phyloP scores from a whole-genome alignment of 2,888 invertebrate genomes.

The Rugalucina vietnamica region DNA sequence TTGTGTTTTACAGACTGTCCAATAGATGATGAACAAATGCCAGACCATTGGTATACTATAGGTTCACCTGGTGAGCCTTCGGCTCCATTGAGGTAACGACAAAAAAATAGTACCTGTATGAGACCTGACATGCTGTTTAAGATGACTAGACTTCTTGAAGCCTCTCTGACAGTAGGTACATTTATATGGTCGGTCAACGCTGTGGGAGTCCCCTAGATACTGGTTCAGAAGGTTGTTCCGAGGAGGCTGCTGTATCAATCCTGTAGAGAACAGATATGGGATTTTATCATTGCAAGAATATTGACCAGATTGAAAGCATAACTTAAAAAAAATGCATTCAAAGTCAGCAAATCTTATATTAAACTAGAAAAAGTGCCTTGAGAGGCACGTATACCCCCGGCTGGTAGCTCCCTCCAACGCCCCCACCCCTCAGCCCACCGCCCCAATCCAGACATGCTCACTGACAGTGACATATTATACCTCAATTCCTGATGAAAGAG shows the following conservation, averaged over 20 bases:
- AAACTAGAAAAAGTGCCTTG: no score
- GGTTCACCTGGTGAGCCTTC: no score
- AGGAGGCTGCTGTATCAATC: conserved; percentile 83
- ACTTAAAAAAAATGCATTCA: background rate
- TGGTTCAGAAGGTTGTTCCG: conserved; percentile 74
- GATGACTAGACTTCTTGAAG: conserved; percentile 86
- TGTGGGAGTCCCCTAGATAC: conserved; percentile 76
- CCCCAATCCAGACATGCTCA: no score
- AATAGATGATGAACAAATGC: no score
- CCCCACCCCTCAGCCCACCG: no score
- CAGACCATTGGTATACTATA: no score
- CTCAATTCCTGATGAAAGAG: no score
- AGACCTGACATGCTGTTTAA: conserved; percentile 85
- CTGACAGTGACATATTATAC: no score
- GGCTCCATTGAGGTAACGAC: no score
- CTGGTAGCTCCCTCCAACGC: no score
- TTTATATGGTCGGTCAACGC: conserved; percentile 84
- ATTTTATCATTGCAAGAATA: background rate
- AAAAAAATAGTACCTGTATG: conserved; percentile 84
- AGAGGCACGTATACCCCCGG: no score
- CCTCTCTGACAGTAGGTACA: conserved; percentile 83
- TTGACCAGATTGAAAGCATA: background rate
- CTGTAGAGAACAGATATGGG: conserved; percentile 62
- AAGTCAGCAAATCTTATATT: background rate
- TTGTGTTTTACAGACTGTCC: no score